Base-by-base conservation (phyloP, 1,140 invertebrate species). In the Atta texana region DNA sequence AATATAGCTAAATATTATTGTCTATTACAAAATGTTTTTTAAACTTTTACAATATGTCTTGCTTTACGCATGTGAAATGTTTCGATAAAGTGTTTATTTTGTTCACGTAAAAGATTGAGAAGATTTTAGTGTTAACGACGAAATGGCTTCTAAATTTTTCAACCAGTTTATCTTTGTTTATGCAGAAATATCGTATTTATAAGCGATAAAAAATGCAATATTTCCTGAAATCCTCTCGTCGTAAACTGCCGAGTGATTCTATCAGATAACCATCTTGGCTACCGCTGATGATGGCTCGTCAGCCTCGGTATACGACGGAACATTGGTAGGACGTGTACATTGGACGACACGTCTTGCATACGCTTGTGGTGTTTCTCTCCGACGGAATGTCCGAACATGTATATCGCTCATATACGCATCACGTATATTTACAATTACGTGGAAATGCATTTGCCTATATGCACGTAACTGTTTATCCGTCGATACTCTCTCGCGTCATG, bases 351-450 rank as follows among this genome's bases (percentile, higher is more conserved):
- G 31, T 8, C 68, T 74, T 51, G 55, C 34, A 61, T 61, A 71
- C 78, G 53, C 39, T 34, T 74, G 55, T 74, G 69, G 55, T 69
- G 7, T 84, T 61, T 61, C 69, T 34, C 80, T n/a, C 69, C 14
- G 49, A 82, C 39, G 12, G 55, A 61, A 63, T 68, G n/a, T 34
- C 39, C 21, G 39, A 24, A 34, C 31, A 21, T 49, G 24, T 75
- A 44, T 84, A 61, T 75, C 8, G n/a, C 18, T 74, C 28, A 55
- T 28, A 31, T 31, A 16, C 24, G 24, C 18, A 57, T 61, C 39
- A 74, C 69, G 39, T 75, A 75, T 84, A 84, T 75, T 75, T 84
- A 84, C 80, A 51, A 72, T 57, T 84, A 74, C 21, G 69, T 34
- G 44, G 18, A 75, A 75, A 75, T 63, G 57, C 80, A 84, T 75